Base-by-base conservation (phyloP, 2,113 vertebrate species). In the human (Homo sapiens) region DNA sequence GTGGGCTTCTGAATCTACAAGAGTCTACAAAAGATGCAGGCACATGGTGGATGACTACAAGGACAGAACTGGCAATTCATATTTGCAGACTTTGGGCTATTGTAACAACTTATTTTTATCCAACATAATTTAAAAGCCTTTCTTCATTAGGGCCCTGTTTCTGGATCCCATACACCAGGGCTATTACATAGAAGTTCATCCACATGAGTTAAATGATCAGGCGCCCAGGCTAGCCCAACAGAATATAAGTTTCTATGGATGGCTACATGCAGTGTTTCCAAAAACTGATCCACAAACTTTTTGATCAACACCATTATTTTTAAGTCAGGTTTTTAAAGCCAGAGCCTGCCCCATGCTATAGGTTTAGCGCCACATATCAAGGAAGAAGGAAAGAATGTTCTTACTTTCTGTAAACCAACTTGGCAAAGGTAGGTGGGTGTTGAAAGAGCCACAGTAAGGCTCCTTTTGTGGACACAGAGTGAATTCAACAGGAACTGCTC, bases 261-360 rank as follows among this genome's bases (percentile, higher is more conserved):
- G 12, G 52, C 38, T 32, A 32, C 8, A 43, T 4, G 1, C 3
- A 79, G 52, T 93, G 30, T 82, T 95, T 81, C 23, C 72, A 96
- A 80, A 43, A 92, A 78, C 64, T 1, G 6, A 91, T 8, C 55
- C 59, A 52, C 55, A 30, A 73, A 80, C 66, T 38, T 85, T 80
- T 86, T 45, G 45, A 82, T 92, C 48, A 81, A 83, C 10, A 76
- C 4, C 61, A 64, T 64, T 25, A 79, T 48, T 90, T 88, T 96
- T 35, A 89, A 92, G 35, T 43, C 50, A 89, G n/a, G 13, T 22
- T 90, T 94, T 92, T 94, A 90, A 94, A 94, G 80, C 57, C 18
- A 72, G n/a, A 12, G 22, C 43, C 23, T 38, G 52, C 52, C 52
- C n/a, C 16, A 81, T 43, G 89, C 73, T 96, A 59, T 0, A 81